These are phyloP conservation scores for Odontocolon sp. DNA, from an alignment of 2,888 invertebrate genomes.

Conservation along the genomic window DNA sequence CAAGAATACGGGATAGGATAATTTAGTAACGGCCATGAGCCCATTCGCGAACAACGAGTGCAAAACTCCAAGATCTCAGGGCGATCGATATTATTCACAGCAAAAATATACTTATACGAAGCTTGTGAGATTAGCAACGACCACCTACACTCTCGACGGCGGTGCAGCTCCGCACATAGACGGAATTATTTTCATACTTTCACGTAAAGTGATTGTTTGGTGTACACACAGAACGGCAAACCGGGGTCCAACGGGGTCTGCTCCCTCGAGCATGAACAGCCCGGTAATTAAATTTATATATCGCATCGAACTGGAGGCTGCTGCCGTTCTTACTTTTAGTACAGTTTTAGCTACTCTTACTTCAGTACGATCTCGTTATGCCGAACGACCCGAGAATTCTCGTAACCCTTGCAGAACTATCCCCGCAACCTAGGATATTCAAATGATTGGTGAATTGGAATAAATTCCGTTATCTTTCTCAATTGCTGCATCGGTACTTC, in stretches of 20 bases:
- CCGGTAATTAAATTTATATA: conserved; percentile 79
- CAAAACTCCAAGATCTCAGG: conserved; percentile 36
- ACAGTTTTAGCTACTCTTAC: conserved; percentile 29
- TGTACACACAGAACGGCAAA: conserved; percentile 38
- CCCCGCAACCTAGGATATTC: background rate
- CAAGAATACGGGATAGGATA: conserved; percentile 45
- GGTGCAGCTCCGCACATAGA: conserved; percentile 50
- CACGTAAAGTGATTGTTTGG: conserved; percentile 80
- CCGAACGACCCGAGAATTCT: conserved; percentile 28
- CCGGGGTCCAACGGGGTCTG: conserved; percentile 73
- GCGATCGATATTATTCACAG: conserved; percentile 54
- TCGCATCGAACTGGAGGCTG: conserved; percentile 45
- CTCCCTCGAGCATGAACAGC: conserved; percentile 77
- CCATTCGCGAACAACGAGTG: conserved; percentile 38
- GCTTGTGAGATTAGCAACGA: conserved; percentile 12
- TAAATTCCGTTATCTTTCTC: conserved; percentile 5
- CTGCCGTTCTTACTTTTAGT: conserved; percentile 31
- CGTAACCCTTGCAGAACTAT: conserved; percentile 16
- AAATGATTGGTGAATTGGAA: conserved; percentile 10
- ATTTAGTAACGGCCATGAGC: conserved; percentile 57
- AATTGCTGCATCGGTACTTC: background rate
- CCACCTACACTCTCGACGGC: conserved; percentile 25
- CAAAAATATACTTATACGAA: conserved; percentile 20
- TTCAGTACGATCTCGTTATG: conserved; percentile 22
- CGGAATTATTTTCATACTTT: conserved; percentile 80